Conservation (phyloP, 2,888 invertebrate genomes). For the Morpho deidamia region DNA sequence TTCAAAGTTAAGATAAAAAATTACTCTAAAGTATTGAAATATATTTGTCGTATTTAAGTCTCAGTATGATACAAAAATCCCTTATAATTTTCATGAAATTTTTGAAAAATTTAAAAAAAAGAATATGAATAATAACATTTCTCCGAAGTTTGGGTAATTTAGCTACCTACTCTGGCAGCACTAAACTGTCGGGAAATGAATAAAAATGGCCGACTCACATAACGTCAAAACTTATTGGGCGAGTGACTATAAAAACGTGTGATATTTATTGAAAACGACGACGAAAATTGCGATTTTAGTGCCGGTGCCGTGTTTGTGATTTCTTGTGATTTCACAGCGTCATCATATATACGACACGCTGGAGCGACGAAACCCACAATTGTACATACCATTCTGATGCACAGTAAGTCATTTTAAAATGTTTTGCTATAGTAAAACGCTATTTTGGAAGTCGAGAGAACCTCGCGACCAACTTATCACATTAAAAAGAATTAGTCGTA, state of each 20-base stretch:
- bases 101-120: too few species aligned
- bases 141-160: neutral
- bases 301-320: slow-evolving; percentile 41
- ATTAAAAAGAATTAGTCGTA: neutral
- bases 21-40: too few species aligned
- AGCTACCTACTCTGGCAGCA: slow-evolving; percentile 41
- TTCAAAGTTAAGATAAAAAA: too few species aligned
- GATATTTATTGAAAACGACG: slow-evolving; percentile 40
- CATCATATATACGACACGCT: slow-evolving; percentile 37
- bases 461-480: too few species aligned
- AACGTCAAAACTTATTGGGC: slow-evolving; percentile 65
- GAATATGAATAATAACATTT: too few species aligned
- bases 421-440: neutral
- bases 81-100: too few species aligned
- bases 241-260: slow-evolving; percentile 58
- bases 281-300: slow-evolving; percentile 33
- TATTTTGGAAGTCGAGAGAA: neutral
- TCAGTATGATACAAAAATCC: too few species aligned
- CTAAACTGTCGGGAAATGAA: slow-evolving; percentile 48
- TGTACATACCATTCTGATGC: slow-evolving; percentile 54
- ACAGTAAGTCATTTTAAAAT: slow-evolving; percentile 46
- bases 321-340: slow-evolving; percentile 33
- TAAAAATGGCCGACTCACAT: slow-evolving; percentile 66
- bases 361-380: slow-evolving; percentile 35
- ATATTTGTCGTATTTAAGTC: too few species aligned